Base-by-base conservation (phyloP, 2,888 invertebrate species). In the Erebia palarica region DNA sequence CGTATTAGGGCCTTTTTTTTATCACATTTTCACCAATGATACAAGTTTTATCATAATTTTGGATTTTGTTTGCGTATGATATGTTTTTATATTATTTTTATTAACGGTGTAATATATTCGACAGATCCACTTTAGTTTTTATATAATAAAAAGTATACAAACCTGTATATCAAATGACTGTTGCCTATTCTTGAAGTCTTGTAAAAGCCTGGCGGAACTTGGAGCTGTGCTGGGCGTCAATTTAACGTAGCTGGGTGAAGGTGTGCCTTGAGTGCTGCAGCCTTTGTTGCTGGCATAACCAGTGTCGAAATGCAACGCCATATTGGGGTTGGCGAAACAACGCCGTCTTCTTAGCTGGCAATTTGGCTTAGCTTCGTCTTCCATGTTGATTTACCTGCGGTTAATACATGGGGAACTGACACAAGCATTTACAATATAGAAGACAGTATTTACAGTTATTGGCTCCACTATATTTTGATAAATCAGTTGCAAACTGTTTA, bases 121-220 rank as follows among this genome's bases (percentile, higher is more conserved):
- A 44, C 10, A 11, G 1, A 47, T 47, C 47, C 3, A 47, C 11
- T 51, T 14, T n/a, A 51, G n/a, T 5, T 4, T n/a, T 7, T 8
- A 57, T 13, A 27, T 11, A 21, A 11, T 58, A 27, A 3, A 27
- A 7, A 14, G 3, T 16, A n/a, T 63, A 9, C 72, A 72, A 77
- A 92, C 92, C 84, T 93, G 92, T 75, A 94, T 89, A 77, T 94
- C 94, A 80, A 94, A 92, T 7, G 93, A 93, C 77, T 90, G 91
- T 76, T 93, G 93, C 72, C 92, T 92, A 80, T 92, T 93, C 77
- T 92, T 89, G 78, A 89, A 94, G 68, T 93, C 91, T 18, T 86
- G 79, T 10, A 92, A 80, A 4, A 90, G 85, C 53, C 88, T 83
- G 1, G 89, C 77, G 21, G 84, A 44, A 86, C 83, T 8, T 81